Base-by-base conservation (phyloP, 2,888 invertebrate species). In the Amiota minor region DNA sequence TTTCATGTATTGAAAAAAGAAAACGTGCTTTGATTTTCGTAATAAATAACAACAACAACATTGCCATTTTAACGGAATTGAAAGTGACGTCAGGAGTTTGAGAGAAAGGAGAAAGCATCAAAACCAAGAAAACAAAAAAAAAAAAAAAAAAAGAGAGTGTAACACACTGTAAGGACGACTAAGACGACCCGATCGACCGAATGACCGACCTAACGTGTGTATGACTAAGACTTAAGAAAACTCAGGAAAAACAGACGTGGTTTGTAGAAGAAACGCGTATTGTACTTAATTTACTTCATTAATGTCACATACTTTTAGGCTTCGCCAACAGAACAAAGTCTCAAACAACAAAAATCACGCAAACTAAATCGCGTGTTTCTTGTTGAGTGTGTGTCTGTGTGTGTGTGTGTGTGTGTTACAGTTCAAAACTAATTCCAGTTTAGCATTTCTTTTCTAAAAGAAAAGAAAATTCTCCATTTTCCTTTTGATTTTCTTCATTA, bases 401-500 rank as follows among this genome's bases (percentile, higher is more conserved):
- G 35, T 35, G 35, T 35, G 23, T 23, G 1, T 23, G 23, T 23
- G 23, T 23, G 23, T 23, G 35, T 35, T 6, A 6, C 0, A 35
- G 35, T n/a, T n/a, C n/a, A n/a, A 14, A 4, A 16, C 59, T 18
- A 11, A 18, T 59, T 56, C 20, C 59, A 20, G 11, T 16, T 59
- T 59, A 59, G 59, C 20, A 14, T 59, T 59, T 59, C 9, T 20
- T 59, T 16, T 20, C 1, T 2, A n/a, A 53, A 9, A 14, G 12
- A 20, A 59, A 20, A 18, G 12, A 53, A 53, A 53, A 59, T 53
- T 16, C 14, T 12, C 9, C 11, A 11, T n/a, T 59, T 50, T 68
- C 53, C 67, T 45, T 23, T 35, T 62, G 45, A 82, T 86, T 86
- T 86, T 86, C 86, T 35, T 35, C 35, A 35, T 35, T 35, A 85